Conservation (phyloP, 2,888 invertebrate genomes). For the Choristoneura rosaceana region DNA sequence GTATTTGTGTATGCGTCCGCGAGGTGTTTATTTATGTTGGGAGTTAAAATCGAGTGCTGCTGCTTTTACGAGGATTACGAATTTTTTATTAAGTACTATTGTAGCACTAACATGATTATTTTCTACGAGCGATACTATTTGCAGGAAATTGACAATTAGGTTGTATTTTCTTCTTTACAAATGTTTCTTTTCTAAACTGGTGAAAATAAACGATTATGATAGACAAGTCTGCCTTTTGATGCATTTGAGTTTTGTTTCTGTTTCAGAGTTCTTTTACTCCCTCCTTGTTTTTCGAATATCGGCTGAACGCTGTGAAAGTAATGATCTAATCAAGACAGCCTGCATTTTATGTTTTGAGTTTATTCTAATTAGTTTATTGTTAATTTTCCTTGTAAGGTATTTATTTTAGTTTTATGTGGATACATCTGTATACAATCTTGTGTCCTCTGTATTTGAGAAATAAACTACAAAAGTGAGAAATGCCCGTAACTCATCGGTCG, state of each 20-base stretch:
- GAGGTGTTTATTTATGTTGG: conserved; percentile 64
- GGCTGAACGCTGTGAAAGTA: conserved; percentile 47
- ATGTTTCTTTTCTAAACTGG: conserved; percentile 58
- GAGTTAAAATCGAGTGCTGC: conserved; percentile 57
- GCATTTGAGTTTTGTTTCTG: conserved; percentile 72
- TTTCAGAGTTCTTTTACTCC: conserved; percentile 53
- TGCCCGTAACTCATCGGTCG: conserved; percentile 31
- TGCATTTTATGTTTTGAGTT: conserved; percentile 75
- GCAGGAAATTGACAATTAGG: conserved; percentile 48
- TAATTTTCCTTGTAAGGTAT: conserved; percentile 82
- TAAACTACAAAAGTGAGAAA: conserved; percentile 40
- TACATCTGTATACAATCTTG: conserved; percentile 80
- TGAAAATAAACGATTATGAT: conserved; percentile 71
- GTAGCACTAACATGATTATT: conserved; percentile 44
- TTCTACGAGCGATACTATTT: conserved; percentile 48
- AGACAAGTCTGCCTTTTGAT: conserved; percentile 76
- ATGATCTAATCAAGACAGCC: conserved; percentile 59
- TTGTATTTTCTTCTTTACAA: conserved; percentile 53
- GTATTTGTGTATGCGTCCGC: conserved; percentile 69
- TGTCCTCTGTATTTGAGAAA: conserved; percentile 42
- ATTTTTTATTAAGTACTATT: conserved; percentile 42
- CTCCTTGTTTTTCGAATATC: conserved; percentile 50
- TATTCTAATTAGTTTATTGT: conserved; percentile 76
- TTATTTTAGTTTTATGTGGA: conserved; percentile 84
- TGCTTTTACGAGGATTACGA: conserved; percentile 44